A percentile compares a stretch with the other conserved stretches of the same genome.
phyloP scores from a whole-genome alignment of 2,113 vertebrate species.

The Cryptoleucopteryx plumbea region DNA sequence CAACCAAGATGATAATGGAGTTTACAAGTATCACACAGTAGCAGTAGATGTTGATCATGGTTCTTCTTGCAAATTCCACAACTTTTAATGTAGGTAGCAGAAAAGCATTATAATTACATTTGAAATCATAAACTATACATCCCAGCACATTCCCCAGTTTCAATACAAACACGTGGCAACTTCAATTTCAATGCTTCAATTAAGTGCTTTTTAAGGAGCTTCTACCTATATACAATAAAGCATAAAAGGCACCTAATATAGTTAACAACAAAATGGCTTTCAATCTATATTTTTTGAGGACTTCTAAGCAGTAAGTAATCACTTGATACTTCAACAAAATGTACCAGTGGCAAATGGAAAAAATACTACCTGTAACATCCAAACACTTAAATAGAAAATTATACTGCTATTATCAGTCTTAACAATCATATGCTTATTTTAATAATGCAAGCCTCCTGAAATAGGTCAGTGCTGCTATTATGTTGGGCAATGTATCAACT shows the following conservation, averaged over 20 bases:
- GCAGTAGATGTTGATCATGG: slow-evolving; percentile 94
- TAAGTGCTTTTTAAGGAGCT: background rate
- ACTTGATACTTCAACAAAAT: background rate
- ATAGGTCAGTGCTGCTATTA: background rate
- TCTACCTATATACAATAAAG: background rate
- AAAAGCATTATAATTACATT: slow-evolving; percentile 48
- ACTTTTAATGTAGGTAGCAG: slow-evolving; percentile 61
- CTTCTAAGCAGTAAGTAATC: background rate
- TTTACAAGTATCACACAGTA: slow-evolving; percentile 97
- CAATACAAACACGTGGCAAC: background rate
- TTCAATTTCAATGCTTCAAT: background rate
- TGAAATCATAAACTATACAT: background rate
- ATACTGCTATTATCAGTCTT: background rate
- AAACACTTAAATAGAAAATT: background rate
- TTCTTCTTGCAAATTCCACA: slow-evolving; percentile 99
- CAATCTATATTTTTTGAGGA: background rate
- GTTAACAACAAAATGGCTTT: background rate
- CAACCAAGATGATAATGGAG: slow-evolving; percentile 98
- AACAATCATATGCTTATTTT: background rate
- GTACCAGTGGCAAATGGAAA: background rate
- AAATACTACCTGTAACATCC: background rate
- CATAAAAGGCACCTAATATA: background rate
- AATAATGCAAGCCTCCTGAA: background rate
- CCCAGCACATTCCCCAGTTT: background rate
- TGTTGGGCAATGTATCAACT: background rate